Percentiles rank a stretch among this genome's conserved stretches.
These are phyloP conservation scores for Lasiurus cinereus DNA, from an alignment of 2,113 vertebrate genomes.

Conservation along the genomic window DNA sequence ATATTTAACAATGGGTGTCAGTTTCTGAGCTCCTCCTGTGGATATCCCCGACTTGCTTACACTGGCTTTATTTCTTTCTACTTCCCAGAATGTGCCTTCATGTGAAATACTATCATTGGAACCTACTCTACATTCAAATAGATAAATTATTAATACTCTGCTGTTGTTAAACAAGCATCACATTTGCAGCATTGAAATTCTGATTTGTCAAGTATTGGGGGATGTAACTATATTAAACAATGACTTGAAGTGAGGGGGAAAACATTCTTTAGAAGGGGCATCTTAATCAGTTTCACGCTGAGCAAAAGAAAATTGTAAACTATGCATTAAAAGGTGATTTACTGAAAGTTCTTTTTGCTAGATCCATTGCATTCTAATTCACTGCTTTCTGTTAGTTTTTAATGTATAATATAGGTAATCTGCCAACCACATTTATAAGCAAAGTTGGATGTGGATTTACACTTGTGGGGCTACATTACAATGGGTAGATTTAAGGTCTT, in stretches of 20 bases:
- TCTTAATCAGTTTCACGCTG: slow-evolving; percentile 90
- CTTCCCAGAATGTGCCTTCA: slow-evolving; percentile 46
- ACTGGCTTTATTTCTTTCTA: slow-evolving; percentile 12
- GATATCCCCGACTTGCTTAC: background rate
- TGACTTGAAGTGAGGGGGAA: slow-evolving; percentile 83
- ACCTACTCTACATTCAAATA: slow-evolving; percentile 81
- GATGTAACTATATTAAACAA: slow-evolving; percentile 88
- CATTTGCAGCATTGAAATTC: slow-evolving; percentile 80
- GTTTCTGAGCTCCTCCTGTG: background rate
- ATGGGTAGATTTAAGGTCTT: slow-evolving; percentile 98
- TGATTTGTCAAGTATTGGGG: slow-evolving; percentile 82
- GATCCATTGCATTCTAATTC: slow-evolving; percentile 91
- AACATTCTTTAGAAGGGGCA: slow-evolving; percentile 83
- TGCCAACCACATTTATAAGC: slow-evolving; percentile 90
- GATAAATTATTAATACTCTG: slow-evolving; percentile 73
- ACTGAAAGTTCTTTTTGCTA: slow-evolving; percentile 88
- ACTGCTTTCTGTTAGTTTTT: slow-evolving; percentile 86
- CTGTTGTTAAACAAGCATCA: slow-evolving; percentile 80
- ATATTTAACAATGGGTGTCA: background rate
- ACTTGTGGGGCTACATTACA: slow-evolving; percentile 96
- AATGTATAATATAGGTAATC: slow-evolving; percentile 89
- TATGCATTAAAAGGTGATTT: slow-evolving; percentile 91
- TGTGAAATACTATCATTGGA: slow-evolving; percentile 80
- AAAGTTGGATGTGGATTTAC: slow-evolving; percentile 95
- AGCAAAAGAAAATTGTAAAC: slow-evolving; percentile 90